These are phyloP conservation scores for Dolichallabes microphthalmus DNA, from an alignment of 2,113 vertebrate species.

Conservation along the genomic window DNA sequence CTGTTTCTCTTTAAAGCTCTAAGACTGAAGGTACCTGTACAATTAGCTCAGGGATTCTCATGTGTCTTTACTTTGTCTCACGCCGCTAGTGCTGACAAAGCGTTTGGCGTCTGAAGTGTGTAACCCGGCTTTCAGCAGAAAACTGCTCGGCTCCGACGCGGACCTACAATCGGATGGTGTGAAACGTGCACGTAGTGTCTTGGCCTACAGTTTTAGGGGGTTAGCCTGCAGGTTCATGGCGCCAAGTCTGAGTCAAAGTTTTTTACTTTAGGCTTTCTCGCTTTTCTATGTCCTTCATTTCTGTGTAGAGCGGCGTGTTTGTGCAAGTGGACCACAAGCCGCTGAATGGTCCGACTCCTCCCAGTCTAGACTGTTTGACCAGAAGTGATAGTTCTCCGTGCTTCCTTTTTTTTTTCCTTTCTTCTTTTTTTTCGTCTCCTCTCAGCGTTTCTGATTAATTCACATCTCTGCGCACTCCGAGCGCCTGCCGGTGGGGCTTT, in stretches of 20 bases:
- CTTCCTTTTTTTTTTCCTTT: constrained; percentile 55
- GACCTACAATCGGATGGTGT: not conserved
- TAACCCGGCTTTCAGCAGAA: not conserved
- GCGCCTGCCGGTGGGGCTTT: constrained; percentile 44
- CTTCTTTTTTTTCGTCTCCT: constrained; percentile 48
- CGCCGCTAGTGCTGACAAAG: not conserved
- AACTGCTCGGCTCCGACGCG: not conserved
- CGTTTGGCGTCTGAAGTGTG: not conserved
- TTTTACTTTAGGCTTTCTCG: not conserved
- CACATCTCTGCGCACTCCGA: constrained; percentile 56
- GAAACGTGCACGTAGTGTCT: not conserved
- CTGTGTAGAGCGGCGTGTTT: constrained; percentile 36
- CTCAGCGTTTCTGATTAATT: constrained; percentile 69
- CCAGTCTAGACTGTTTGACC: constrained; percentile 71
- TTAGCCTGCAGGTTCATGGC: no score
- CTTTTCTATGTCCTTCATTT: not conserved
- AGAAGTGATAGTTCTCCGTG: constrained; percentile 59
- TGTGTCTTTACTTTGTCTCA: not conserved
- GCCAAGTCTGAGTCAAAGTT: not conserved
- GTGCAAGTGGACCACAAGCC: constrained; percentile 59
- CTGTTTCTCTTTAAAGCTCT: not conserved
- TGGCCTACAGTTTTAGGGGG: not conserved
- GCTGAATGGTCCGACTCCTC: constrained; percentile 72
- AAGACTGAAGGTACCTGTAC: not conserved
- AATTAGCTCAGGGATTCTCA: not conserved